phyloP scores from a whole-genome alignment of 2,113 vertebrate genomes.

The Dipodomys spectabilis region DNA sequence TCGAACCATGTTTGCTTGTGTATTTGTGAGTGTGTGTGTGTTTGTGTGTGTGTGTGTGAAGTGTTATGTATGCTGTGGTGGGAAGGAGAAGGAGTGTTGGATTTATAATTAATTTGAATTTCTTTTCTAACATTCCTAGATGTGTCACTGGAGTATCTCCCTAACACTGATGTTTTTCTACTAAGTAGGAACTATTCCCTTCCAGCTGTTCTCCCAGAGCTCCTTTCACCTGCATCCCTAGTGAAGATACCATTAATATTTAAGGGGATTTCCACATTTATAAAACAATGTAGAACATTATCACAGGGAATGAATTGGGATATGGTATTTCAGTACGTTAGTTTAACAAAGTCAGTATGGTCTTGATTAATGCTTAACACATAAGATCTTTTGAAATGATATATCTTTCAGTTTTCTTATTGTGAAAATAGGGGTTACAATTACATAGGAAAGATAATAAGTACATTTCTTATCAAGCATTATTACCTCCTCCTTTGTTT shows the following conservation, averaged over 20 bases:
- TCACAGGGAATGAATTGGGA: background rate
- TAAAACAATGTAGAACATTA: conserved; percentile 12
- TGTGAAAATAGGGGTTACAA: too few species aligned
- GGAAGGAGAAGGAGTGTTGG: background rate
- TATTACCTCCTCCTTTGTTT: too few species aligned
- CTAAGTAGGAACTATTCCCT: background rate
- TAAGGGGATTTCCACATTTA: background rate
- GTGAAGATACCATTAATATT: conserved; percentile 13
- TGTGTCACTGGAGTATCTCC: background rate
- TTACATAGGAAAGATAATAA: too few species aligned
- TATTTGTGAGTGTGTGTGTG: background rate
- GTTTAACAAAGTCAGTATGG: background rate
- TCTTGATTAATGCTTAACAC: background rate
- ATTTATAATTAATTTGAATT: background rate
- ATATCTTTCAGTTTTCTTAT: background rate
- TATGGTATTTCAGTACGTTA: background rate
- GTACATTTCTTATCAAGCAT: too few species aligned
- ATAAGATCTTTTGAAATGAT: conserved; percentile 22
- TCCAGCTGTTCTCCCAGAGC: background rate
- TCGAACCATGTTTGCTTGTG: background rate
- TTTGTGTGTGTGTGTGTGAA: background rate
- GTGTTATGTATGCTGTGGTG: background rate
- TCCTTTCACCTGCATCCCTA: background rate
- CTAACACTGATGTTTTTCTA: background rate
- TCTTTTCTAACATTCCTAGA: background rate